Evolutionary conservation across 2,113 vertebrate genomes (phyloP).

Genomic region (Esox niger): DNA sequence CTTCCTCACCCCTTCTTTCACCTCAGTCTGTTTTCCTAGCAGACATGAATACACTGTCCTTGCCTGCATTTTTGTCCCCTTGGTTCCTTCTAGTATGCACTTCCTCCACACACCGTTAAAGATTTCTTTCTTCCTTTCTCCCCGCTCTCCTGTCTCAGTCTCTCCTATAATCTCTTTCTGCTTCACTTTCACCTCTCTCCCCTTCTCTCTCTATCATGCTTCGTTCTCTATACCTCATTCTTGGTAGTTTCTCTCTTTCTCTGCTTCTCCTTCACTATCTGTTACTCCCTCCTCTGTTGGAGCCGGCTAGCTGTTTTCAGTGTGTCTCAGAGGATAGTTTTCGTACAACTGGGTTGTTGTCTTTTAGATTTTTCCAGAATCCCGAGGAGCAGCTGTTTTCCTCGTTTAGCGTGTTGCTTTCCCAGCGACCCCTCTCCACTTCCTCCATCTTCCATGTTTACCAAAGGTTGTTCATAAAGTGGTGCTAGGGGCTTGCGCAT

Average conservation of each 20-base stretch:
- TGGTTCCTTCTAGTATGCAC: background rate
- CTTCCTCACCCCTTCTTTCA: conserved; percentile 44
- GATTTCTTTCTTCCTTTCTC: conserved; percentile 12
- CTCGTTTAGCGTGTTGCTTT: conserved; percentile 62
- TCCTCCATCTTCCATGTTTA: conserved; percentile 46
- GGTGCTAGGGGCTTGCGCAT: conserved; percentile 7
- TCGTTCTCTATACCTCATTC: conserved; percentile 8
- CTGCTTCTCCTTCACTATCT: conserved; percentile 11
- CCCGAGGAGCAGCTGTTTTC: conserved; percentile 71
- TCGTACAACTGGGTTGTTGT: conserved; percentile 69
- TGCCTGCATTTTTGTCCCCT: background rate
- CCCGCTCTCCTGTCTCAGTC: no score
- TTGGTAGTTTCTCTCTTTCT: conserved; percentile 18
- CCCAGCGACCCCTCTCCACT: conserved; percentile 38
- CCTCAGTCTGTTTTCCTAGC: conserved; percentile 13
- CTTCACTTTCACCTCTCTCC: background rate
- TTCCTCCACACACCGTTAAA: background rate
- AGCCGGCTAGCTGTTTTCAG: conserved; percentile 73
- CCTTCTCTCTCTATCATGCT: conserved; percentile 11
- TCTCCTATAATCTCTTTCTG: conserved; percentile 41
- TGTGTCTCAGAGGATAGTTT: conserved; percentile 76
- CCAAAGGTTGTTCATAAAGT: conserved; percentile 40
- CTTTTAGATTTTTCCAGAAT: conserved; percentile 77
- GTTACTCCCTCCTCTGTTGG: conserved; percentile 60
- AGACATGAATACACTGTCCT: conserved; percentile 20